These are phyloP conservation scores for Aphrophora alni DNA, from an alignment of 2,888 invertebrate species.

Conservation along the genomic window DNA sequence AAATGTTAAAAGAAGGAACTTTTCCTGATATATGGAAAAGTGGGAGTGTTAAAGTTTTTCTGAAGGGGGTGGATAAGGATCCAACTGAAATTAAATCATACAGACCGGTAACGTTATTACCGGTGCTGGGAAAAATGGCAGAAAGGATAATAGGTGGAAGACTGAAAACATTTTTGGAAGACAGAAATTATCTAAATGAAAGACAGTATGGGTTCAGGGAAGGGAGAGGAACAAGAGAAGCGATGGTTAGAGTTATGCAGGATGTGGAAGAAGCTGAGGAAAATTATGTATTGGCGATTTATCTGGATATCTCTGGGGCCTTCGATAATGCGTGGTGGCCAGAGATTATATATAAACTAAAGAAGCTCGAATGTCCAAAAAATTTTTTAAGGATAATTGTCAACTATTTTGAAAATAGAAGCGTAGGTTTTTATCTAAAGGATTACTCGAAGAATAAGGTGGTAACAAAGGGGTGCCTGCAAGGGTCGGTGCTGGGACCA, in stretches of 20 bases:
- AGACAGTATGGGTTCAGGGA: background rate
- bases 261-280: background rate
- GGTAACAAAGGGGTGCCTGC: slow-evolving; percentile 7
- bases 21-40: background rate
- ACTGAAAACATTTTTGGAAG: background rate
- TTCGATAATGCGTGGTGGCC: slow-evolving; percentile 27
- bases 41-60: background rate
- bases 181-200: background rate
- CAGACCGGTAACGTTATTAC: background rate
- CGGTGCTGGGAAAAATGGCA: background rate
- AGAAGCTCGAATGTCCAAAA: background rate
- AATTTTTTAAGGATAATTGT: background rate
- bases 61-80: background rate
- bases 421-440: background rate
- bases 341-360: background rate
- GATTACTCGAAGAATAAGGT: background rate
- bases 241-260: background rate
- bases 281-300: slow-evolving; percentile 9
- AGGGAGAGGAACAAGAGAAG: slow-evolving; percentile 8
- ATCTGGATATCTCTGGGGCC: slow-evolving; percentile 10
- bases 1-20: background rate
- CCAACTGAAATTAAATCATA: background rate
- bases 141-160: background rate
- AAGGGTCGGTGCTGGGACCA: slow-evolving; percentile 10
- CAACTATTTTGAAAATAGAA: background rate